A percentile compares a stretch with the other conserved stretches of the same genome.
Conservation (phyloP, 2,797 vertebrate species). For the Silurus aristotelis region DNA sequence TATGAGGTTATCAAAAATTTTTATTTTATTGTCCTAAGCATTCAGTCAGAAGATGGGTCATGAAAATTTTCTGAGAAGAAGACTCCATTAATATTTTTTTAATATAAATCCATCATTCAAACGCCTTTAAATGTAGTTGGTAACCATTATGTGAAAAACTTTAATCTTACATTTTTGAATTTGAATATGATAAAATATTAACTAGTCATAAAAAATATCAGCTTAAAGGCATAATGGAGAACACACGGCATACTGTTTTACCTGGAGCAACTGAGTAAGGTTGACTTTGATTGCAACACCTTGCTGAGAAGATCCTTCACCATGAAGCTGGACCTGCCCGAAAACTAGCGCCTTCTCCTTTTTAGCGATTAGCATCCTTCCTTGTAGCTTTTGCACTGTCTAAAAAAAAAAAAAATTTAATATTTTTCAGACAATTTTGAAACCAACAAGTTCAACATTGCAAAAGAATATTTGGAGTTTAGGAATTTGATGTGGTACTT, state of each 20-base stretch:
- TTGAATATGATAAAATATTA: neutral
- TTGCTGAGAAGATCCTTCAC: constrained; percentile 59
- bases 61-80: no score
- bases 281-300: constrained; percentile 69
- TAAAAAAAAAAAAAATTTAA: constrained; percentile 51
- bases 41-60: no score
- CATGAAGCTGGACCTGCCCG: constrained; percentile 68
- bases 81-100: no score
- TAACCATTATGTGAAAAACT: no score
- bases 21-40: no score
- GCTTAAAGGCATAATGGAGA: neutral
- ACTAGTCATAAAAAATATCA: neutral
- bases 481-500: neutral
- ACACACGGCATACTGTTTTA: constrained; percentile 54
- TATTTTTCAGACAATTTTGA: neutral
- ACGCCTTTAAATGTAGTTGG: neutral
- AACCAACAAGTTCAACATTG: neutral
- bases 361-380: constrained; percentile 70
- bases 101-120: neutral
- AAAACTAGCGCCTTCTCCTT: constrained; percentile 72
- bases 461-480: neutral
- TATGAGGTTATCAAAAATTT: no score
- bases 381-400: constrained; percentile 71
- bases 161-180: no score
- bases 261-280: constrained; percentile 78